Conservation (phyloP, 2,797 vertebrate genomes). For the Macroramphosus scolopax region DNA sequence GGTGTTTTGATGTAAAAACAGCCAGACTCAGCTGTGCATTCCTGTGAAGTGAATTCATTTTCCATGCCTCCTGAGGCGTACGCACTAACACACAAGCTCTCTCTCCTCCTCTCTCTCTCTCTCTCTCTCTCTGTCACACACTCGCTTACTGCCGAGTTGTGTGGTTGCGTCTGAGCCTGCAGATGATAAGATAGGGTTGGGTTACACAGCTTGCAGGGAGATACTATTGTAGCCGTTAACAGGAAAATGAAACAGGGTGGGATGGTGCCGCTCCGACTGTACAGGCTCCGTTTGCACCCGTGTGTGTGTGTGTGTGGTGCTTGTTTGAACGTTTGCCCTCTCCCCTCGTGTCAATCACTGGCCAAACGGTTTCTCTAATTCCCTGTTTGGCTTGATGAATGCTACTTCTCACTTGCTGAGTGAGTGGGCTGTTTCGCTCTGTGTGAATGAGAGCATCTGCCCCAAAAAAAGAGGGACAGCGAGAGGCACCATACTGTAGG, state of each 20-base stretch:
- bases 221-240: slow-evolving; percentile 63
- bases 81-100: slow-evolving; percentile 20
- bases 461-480: slow-evolving; percentile 15
- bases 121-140: too few relatives aligned
- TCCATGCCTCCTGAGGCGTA: slow-evolving; percentile 55
- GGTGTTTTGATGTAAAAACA: slow-evolving; percentile 59
- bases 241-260: slow-evolving; percentile 56
- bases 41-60: slow-evolving; percentile 77
- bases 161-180: slow-evolving; percentile 61
- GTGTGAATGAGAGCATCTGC: slow-evolving; percentile 30
- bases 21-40: slow-evolving; percentile 74
- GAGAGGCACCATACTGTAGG: slow-evolving; percentile 46
- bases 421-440: slow-evolving; percentile 57
- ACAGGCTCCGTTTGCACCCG: slow-evolving; percentile 22
- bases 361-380: slow-evolving; percentile 46
- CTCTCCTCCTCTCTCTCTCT: slow-evolving; percentile 11
- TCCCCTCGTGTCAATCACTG: slow-evolving; percentile 34
- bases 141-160: slow-evolving; percentile 34
- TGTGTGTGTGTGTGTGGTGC: slow-evolving; percentile 21
- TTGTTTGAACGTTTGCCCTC: slow-evolving; percentile 44
- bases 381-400: slow-evolving; percentile 48
- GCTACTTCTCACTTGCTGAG: slow-evolving; percentile 44
- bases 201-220: slow-evolving; percentile 67
- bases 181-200: slow-evolving; percentile 72
- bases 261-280: slow-evolving; percentile 35